phyloP scores from a whole-genome alignment of 2,113 vertebrate genomes.

The Pelvicachromis taeniatus region DNA sequence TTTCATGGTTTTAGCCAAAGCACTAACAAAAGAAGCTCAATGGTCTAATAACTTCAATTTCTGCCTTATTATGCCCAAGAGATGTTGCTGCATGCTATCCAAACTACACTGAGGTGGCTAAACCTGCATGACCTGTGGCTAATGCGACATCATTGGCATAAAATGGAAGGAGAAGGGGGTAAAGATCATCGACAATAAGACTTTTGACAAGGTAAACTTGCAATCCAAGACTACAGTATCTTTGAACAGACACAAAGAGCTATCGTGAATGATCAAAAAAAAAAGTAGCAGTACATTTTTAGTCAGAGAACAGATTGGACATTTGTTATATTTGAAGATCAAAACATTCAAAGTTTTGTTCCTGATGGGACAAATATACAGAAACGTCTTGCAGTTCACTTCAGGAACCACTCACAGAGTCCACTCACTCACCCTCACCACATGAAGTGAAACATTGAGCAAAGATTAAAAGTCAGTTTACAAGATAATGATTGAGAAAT shows the following conservation, averaged over 20 bases:
- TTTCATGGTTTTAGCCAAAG: not conserved
- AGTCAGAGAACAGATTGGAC: not conserved
- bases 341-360: not conserved
- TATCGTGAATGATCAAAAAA: no score
- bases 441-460: not conserved
- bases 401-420: not conserved
- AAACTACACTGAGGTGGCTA: not conserved
- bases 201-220: not conserved
- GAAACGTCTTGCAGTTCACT: not conserved
- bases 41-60: not conserved
- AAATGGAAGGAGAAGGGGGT: not conserved
- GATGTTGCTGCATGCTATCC: not conserved
- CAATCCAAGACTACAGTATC: not conserved
- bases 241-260: not conserved
- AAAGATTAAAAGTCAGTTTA: not conserved
- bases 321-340: not conserved
- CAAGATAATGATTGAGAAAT: not conserved
- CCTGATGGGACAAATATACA: not conserved
- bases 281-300: not conserved
- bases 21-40: not conserved
- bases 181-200: not conserved
- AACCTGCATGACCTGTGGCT: not conserved
- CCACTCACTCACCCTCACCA: slow-evolving; percentile 11
- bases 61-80: not conserved
- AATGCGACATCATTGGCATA: not conserved